These are phyloP conservation scores for Sminthurinus aureus DNA, from an alignment of 2,888 invertebrate genomes.

Conservation along the genomic window DNA sequence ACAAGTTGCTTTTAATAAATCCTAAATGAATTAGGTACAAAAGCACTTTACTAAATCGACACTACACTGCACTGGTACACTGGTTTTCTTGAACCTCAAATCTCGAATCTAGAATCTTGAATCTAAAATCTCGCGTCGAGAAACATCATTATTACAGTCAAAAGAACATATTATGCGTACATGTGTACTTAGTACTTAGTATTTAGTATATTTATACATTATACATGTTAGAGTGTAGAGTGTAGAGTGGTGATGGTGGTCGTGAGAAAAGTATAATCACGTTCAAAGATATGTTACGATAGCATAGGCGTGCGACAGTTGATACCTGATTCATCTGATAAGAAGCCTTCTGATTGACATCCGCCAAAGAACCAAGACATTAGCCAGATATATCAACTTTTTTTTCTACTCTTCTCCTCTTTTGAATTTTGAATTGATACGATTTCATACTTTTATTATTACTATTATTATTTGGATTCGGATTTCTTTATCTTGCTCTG, in stretches of 20 bases:
- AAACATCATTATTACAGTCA: too few species aligned
- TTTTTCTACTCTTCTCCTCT: constrained; percentile 18
- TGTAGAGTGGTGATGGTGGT: constrained; percentile 30
- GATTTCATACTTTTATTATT: constrained; percentile 29
- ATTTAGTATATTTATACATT: too few species aligned
- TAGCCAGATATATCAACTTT: constrained; percentile 13
- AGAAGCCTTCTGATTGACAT: constrained; percentile 57
- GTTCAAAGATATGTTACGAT: constrained; percentile 40
- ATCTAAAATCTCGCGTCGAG: too few species aligned
- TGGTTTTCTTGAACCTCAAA: too few species aligned
- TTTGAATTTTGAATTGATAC: constrained; percentile 22
- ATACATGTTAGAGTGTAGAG: too few species aligned
- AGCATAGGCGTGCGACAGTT: constrained; percentile 57
- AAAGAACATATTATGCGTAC: too few species aligned
- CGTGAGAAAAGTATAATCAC: constrained; percentile 45
- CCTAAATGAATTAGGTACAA: neutral
- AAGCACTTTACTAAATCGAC: too few species aligned
- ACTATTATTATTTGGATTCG: neutral
- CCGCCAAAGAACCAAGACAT: constrained; percentile 56
- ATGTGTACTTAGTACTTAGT: too few species aligned
- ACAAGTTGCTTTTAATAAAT: neutral
- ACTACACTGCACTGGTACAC: too few species aligned
- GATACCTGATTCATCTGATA: constrained; percentile 57
- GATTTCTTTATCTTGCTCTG: constrained; percentile 12
- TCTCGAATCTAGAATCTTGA: too few species aligned